Base-by-base conservation (phyloP, 2,797 vertebrate species). In the Acanthopagrus latus region DNA sequence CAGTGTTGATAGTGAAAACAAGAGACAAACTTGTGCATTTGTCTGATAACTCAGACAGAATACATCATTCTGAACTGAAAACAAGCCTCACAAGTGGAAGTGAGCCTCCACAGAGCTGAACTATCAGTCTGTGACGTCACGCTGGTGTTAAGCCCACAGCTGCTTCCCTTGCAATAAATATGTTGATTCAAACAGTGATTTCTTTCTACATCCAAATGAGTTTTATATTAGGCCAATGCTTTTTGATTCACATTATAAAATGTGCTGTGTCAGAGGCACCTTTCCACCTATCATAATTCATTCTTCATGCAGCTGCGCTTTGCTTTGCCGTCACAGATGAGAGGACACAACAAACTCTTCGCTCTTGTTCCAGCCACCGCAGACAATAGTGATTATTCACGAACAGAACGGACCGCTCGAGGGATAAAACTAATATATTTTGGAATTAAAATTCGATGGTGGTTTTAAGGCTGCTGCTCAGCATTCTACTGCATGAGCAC, bases 401-500 rank as follows among this genome's bases (percentile, higher is more conserved):
- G 59, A 74, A 80, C 71, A 78, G 64, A 65, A 73, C 2, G 18
- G 60, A 75, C 63, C 56, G 80, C 86, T 90, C 29, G 54, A 68
- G 81, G 71, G 66, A 79, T 47, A 66, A 65, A 87, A 81, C 79
- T 43, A 76, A 82, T 85, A 87, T 54, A 72, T 87, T 84, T 80
- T 44, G 64, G 86, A 82, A 85, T 88, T 82, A 55, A 88, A 88
- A 92, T 86, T 84, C 84, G 74, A 41, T 57, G 56, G 67, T 76
- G 73, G 83, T 72, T 89, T 86, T 69, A 73, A 82, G 64, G 68
- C 38, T 47, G 62, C 73, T 77, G 76, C 29, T 91, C 60, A 7
- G 81, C 65, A 78, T 85, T 86, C 81, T 66, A 18, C 76, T 64
- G 84, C 85, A 78, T 43, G 68, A 77, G 78, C 71, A 6, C 41